Base-by-base conservation (phyloP, 2,113 vertebrate species). In the Himantopus leucocephalus region DNA sequence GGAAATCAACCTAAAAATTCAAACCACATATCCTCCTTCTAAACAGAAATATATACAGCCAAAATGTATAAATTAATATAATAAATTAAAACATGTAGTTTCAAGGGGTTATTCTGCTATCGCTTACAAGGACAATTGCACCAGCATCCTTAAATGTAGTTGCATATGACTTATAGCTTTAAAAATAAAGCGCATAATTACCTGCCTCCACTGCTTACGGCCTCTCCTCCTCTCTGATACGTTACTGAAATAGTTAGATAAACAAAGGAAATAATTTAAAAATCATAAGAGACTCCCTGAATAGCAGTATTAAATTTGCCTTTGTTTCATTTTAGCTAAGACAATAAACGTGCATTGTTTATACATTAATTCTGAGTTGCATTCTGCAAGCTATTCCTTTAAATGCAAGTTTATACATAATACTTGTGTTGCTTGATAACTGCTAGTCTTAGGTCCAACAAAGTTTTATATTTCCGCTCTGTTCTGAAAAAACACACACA, bases 181-280 rank as follows among this genome's bases (percentile, higher is more conserved):
- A 81, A 96, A 89, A 84, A 93, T 22, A 96, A 97, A 93, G 32
- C 87, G 82, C 55, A 90, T 98, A 97, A 98, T 99, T 98, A 99
- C 99, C 99, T 99, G 97, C 99, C 99, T 96, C 99, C 99, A 88
- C 99, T 99, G 99, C 98, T 99, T 81, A 99, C 99, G 22, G 99
- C 99, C 96, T 99, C 99, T 63, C 99, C 99, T 92, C 99, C 99
- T 99, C 99, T 99, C 97, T 99, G 99, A 97, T 99, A 99, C 7
- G 99, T 99, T 97, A 99, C 99, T 99, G 97, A 80, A 98, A 98
- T 86, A 89, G 85, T 94, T 91, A 64, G 43, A 92, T 41, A 90
- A 89, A 92, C 85, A 82, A 94, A 78, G 19, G 26, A 75, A 96
- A 95, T 32, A 74, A 95, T 92, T 96, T 91, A 83, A 96, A 92